Evolutionary conservation across 2,797 vertebrate species (phyloP), one percentile per base, ranked within the genome.

Genomic region (Pantherophis alleghaniensis): DNA sequence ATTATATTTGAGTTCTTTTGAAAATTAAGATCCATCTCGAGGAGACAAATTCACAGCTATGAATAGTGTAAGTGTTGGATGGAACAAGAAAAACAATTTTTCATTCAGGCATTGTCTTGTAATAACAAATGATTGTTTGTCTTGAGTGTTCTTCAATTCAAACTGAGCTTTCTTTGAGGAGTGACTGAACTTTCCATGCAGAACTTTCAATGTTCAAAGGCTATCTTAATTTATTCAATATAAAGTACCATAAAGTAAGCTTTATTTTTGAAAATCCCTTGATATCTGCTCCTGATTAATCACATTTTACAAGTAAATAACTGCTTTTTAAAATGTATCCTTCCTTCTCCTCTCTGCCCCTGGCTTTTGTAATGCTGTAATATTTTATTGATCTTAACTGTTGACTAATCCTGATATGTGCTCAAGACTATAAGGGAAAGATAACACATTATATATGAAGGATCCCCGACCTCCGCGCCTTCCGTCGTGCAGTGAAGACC

Each of bases 121-220:
- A 96, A 96, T 95, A 94, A 89, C 92, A 95, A 95, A 83, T 91
- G 20, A 96, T 96, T 94, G 93, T 95, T 96, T 96, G 96, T 95
- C 95, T 96, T 94, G 91, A 96, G 95, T 94, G 18, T 95, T 96
- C 91, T 94, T 96, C n/a, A 74, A 7, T 32, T 74, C 16, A 86
- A 95, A 95, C 93, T 91, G 86, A 57, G 79, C 87, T 95, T 95
- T 91, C 88, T 94, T 94, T 92, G 97, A 96, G 95, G 92, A 96
- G 95, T 51, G 95, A 57, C 66, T 92, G 92, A 74, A 92, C 59
- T 96, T 95, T 63, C 60, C 95, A 55, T 83, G 89, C 92, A 92
- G 69, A 94, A 56, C 94, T 95, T 93, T n/a, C 87, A 57, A 55
- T 83, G 87, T 90, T 95, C 89, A 94, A 89, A 94, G 42, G 47